Percentiles rank a stretch among this genome's conserved stretches.
These are phyloP conservation scores for Todus mexicanus DNA, from an alignment of 2,797 vertebrate genomes.

Conservation along the genomic window DNA sequence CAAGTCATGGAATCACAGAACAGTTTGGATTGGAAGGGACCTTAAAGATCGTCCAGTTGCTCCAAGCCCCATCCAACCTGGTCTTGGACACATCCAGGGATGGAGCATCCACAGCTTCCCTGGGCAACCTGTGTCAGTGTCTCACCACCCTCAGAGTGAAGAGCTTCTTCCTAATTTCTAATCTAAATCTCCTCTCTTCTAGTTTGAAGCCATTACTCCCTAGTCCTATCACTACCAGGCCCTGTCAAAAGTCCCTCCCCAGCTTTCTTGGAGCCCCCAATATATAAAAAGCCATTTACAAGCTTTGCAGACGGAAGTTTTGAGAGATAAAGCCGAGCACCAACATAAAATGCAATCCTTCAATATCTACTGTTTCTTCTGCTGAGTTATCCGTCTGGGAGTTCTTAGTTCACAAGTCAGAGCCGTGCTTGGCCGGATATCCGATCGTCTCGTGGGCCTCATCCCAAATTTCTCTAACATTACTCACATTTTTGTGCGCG, in stretches of 20 bases:
- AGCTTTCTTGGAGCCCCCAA: neutral
- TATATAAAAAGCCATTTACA: neutral
- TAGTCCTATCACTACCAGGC: neutral
- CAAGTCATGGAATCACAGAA: neutral
- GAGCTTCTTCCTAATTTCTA: neutral
- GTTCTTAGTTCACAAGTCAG: neutral
- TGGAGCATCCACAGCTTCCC: no score
- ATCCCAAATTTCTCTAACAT: constrained; percentile 45
- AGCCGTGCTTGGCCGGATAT: neutral
- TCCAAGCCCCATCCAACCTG: neutral
- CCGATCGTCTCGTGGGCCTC: neutral
- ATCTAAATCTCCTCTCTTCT: neutral
- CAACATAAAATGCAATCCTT: neutral
- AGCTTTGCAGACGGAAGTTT: neutral
- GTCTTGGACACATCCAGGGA: neutral
- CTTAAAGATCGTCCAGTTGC: neutral
- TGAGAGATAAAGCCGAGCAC: neutral
- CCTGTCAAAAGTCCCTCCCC: neutral
- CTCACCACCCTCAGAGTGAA: neutral
- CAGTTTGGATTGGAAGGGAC: neutral
- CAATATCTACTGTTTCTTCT: neutral
- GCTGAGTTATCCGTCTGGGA: neutral
- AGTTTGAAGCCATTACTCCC: neutral
- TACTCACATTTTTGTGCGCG: neutral
- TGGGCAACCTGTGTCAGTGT: neutral